Base-by-base conservation (phyloP, 2,888 invertebrate species). In the Amphipyra berbera region DNA sequence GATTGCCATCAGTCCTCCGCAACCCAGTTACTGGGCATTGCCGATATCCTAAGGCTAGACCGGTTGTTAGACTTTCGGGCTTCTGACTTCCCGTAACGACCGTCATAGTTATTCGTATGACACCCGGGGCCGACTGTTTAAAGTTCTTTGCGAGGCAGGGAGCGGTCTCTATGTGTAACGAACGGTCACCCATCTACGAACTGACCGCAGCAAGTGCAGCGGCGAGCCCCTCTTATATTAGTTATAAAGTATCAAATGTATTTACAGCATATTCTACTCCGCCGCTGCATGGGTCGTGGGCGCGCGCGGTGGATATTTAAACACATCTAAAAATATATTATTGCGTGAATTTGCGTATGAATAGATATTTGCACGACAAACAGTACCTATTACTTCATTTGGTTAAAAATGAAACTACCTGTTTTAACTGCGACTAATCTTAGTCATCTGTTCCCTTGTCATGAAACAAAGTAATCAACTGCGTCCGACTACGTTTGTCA, bases 251-350 rank as follows among this genome's bases (percentile, higher is more conserved):
- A 53, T 10, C 66, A 73, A 63, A 45, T 68, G 60, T 84, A 82
- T 85, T 82, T 85, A 68, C 65, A 78, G 72, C 59, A 46, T 63
- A 65, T 69, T 79, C 67, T 76, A 74, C 67, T 70, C 9, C 74
- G 67, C 79, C 73, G 81, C 76, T 81, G 77, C 67, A 78, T 75
- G 73, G 81, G 58, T 73, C 78, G 86, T 82, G 85, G 89, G 88
- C 85, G 89, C 68, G 63, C 67, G 74, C 76, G 78, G 81, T 83
- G 82, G 86, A 82, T 82, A 84, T 84, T 83, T 87, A 84, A 88
- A 86, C 86, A 87, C 85, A 75, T 85, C 90, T 90, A 90, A 84
- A 90, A 90, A 91, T 90, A 91, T 61, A 70, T 63, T 70, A 82
- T 86, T 86, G 85, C 84, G 73, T 78, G 75, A 78, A 83, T 78